A percentile compares a stretch with the other conserved stretches of the same genome.
These are phyloP conservation scores for Drosophila nikananu DNA, from an alignment of 1,140 invertebrate species.

Conservation along the genomic window DNA sequence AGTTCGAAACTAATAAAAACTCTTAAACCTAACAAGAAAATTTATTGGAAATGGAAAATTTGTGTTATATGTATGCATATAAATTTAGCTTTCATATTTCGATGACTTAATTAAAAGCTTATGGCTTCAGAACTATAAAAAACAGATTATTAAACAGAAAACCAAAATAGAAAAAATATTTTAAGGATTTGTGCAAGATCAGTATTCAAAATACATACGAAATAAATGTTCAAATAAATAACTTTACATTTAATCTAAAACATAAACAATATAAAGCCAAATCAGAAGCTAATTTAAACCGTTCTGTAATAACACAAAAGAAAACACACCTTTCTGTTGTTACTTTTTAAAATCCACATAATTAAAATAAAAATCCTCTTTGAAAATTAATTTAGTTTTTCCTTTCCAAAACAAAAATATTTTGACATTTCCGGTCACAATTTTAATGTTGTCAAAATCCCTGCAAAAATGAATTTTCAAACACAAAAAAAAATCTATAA, in stretches of 20 bases:
- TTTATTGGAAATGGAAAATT: constrained; percentile 3
- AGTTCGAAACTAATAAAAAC: background rate
- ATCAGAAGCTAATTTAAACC: background rate
- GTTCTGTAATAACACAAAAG: background rate
- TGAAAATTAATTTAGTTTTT: constrained; percentile 25
- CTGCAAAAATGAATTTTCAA: constrained; percentile 27
- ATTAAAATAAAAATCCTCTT: constrained; percentile 7
- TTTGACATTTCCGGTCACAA: constrained; percentile 69
- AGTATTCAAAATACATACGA: too few species aligned
- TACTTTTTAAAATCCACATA: background rate
- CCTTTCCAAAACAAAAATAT: constrained; percentile 19
- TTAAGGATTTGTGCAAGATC: background rate
- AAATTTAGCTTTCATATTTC: background rate
- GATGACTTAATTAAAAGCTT: background rate
- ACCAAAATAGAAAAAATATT: background rate
- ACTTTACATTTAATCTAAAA: background rate
- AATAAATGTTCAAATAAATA: background rate
- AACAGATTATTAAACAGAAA: too few species aligned
- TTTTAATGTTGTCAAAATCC: constrained; percentile 49
- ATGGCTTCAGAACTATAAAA: background rate
- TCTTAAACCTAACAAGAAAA: background rate
- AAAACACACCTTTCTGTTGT: background rate
- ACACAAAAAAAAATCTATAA: background rate
- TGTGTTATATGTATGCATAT: background rate
- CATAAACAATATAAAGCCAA: background rate